phyloP scores from a whole-genome alignment of 1,140 invertebrate genomes.

The Schlechtendalia chinensis region DNA sequence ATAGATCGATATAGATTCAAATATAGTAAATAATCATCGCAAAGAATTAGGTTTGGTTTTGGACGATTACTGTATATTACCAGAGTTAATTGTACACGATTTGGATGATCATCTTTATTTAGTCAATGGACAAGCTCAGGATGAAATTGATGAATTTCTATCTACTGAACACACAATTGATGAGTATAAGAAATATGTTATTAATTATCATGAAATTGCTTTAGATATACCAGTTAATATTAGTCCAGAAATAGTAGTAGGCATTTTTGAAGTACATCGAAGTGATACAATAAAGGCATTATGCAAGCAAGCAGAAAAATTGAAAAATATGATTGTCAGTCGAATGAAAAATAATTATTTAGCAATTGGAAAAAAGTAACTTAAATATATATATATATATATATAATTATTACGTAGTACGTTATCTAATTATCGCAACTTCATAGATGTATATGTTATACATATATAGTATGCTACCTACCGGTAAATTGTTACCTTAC shows the following conservation, averaged over 20 bases:
- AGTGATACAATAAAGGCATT: constrained; percentile 75
- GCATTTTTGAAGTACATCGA: constrained; percentile 83
- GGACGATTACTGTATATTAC: constrained; percentile 68
- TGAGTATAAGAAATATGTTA: constrained; percentile 65
- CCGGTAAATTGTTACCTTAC: too few relatives aligned
- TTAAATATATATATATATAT: not conserved
- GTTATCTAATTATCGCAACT: too few relatives aligned
- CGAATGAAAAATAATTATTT: constrained; percentile 80
- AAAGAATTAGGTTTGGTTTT: constrained; percentile 63
- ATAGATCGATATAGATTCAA: constrained; percentile 52
- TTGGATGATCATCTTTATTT: constrained; percentile 80
- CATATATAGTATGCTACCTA: too few relatives aligned
- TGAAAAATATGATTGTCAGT: constrained; percentile 70
- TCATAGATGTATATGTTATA: too few relatives aligned
- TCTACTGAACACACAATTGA: constrained; percentile 66
- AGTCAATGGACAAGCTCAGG: constrained; percentile 70
- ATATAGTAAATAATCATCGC: constrained; percentile 63
- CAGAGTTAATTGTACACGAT: constrained; percentile 69
- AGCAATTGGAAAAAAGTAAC: constrained; percentile 71
- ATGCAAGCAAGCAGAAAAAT: constrained; percentile 65
- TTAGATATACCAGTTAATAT: constrained; percentile 66
- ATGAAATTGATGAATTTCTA: constrained; percentile 69
- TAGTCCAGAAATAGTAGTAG: constrained; percentile 69
- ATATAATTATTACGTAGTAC: too few relatives aligned
- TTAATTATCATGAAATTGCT: constrained; percentile 66